phyloP scores from a whole-genome alignment of 2,797 vertebrate genomes.

The Clarias laeviceps region DNA sequence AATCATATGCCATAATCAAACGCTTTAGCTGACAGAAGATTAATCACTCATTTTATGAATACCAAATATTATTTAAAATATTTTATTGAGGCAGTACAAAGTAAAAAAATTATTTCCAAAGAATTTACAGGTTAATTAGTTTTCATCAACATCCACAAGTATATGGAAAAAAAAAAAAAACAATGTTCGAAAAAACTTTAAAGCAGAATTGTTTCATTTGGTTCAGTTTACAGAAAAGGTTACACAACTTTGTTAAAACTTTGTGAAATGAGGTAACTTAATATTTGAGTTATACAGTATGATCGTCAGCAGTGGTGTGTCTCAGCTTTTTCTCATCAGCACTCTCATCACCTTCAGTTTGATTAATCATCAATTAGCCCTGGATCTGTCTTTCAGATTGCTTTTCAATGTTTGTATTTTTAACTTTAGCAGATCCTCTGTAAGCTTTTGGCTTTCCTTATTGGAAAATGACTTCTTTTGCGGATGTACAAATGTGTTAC shows the following conservation, averaged over 20 bases:
- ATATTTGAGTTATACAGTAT: neutral
- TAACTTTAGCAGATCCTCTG: neutral
- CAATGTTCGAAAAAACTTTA: neutral
- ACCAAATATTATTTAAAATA: neutral
- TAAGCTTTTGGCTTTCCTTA: neutral
- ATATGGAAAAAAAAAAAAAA: neutral
- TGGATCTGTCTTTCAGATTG: neutral
- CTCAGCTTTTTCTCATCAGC: neutral
- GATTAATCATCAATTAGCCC: neutral
- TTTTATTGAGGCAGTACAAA: neutral
- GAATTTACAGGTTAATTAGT: neutral
- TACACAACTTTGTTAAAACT: neutral
- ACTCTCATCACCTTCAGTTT: neutral
- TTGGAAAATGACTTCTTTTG: neutral
- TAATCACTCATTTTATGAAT: neutral
- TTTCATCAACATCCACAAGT: neutral
- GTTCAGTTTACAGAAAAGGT: neutral
- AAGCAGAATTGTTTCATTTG: neutral
- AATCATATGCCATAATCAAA: neutral
- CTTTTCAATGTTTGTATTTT: neutral
- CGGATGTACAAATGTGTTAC: conserved; percentile 27
- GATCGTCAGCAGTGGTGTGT: neutral
- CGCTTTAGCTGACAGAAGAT: too few relatives aligned
- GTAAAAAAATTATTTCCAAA: neutral
- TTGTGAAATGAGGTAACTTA: neutral